Conservation (phyloP, 2,797 vertebrate genomes). For the Enteromius anoplus region DNA sequence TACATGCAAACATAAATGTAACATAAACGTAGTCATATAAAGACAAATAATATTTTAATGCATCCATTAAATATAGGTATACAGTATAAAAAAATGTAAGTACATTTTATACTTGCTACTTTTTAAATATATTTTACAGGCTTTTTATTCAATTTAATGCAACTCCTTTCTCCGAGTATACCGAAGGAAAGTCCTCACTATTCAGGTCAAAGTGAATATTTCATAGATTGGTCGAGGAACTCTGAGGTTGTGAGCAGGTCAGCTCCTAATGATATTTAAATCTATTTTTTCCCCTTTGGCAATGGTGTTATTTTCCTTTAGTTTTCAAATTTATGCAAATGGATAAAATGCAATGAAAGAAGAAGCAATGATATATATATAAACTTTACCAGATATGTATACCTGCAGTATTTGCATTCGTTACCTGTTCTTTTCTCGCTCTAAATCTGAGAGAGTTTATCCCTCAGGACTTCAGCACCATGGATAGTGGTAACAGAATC, state of each 20-base stretch:
- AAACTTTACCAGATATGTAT: not conserved
- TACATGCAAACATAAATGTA: conserved; percentile 28
- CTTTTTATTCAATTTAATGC: not conserved
- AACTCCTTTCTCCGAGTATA: not conserved
- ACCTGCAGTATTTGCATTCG: conserved; percentile 6
- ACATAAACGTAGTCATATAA: not conserved
- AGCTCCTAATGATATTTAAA: conserved; percentile 2
- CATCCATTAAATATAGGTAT: not conserved
- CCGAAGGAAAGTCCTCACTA: not conserved
- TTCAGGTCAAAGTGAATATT: conserved; percentile 45
- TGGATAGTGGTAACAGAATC: conserved; percentile 39
- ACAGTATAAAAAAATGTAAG: not conserved
- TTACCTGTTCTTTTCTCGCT: conserved; percentile 5
- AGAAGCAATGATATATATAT: not conserved
- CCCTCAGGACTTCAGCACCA: conserved; percentile 46
- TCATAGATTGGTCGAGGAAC: conserved; percentile 3
- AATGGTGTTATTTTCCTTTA: not conserved
- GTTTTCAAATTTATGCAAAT: not conserved
- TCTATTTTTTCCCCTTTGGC: not conserved
- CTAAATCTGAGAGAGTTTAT: not conserved
- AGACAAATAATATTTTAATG: not conserved
- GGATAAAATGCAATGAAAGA: no score
- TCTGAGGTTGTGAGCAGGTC: conserved; percentile 6
- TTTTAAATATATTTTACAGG: not conserved
- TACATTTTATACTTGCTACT: not conserved